Evolutionary conservation across 2,113 vertebrate species (phyloP).

Genomic region (Agelaius phoeniceus): DNA sequence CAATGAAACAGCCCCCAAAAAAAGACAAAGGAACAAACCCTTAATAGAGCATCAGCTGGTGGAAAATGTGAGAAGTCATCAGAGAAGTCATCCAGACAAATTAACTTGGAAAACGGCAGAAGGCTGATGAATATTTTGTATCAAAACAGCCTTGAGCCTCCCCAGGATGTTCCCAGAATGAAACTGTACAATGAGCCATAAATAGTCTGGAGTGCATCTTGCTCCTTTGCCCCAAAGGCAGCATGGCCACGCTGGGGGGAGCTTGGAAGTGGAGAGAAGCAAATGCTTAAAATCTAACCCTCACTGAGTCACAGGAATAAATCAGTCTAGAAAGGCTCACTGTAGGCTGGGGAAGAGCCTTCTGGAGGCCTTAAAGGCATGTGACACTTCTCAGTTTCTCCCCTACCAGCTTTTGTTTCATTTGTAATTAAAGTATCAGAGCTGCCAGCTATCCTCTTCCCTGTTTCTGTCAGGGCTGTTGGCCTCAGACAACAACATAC

Average conservation of each 20-base stretch:
- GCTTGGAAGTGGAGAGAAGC: background rate
- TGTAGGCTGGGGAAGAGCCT: background rate
- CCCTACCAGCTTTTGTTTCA: constrained; percentile 14
- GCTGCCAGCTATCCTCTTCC: background rate
- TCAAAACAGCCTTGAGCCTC: background rate
- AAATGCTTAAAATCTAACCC: background rate
- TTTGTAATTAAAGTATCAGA: constrained; percentile 1
- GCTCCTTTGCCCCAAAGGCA: constrained; percentile 25
- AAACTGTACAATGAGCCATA: constrained; percentile 4
- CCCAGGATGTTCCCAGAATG: background rate
- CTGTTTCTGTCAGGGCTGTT: background rate
- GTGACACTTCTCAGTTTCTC: background rate
- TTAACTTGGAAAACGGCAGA: constrained; percentile 41
- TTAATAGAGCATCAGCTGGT: constrained; percentile 3
- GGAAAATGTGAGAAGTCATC: background rate
- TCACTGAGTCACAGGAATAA: background rate
- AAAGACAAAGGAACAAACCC: constrained; percentile 5
- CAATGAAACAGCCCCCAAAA: background rate
- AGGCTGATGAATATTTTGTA: constrained; percentile 17
- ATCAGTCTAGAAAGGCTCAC: background rate
- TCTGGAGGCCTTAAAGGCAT: background rate
- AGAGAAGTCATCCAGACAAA: constrained; percentile 8
- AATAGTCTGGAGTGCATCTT: constrained; percentile 6
- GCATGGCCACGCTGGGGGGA: background rate
- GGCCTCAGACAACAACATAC: background rate